phyloP scores from a whole-genome alignment of 2,888 invertebrate genomes.

The Orthosia cruda region DNA sequence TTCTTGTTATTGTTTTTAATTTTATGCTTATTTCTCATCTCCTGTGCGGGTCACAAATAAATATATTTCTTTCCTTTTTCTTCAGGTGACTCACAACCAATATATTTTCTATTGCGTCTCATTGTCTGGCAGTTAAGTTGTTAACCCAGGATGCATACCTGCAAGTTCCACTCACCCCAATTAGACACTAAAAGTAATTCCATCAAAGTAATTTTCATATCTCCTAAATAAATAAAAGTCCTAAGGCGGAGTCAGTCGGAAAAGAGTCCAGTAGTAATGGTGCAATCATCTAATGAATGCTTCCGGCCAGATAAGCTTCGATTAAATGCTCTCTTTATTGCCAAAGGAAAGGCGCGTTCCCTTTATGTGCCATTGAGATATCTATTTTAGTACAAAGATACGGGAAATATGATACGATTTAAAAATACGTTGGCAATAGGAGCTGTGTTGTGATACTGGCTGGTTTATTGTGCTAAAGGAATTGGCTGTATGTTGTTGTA shows the following conservation, averaged over 20 bases:
- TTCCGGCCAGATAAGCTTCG: slow-evolving; percentile 91
- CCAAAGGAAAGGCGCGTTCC: slow-evolving; percentile 89
- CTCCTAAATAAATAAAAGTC: slow-evolving; percentile 73
- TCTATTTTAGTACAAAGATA: slow-evolving; percentile 81
- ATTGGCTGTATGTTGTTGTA: slow-evolving; percentile 21
- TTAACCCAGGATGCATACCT: too few species aligned
- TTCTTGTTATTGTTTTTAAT: too few species aligned
- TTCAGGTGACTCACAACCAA: too few species aligned
- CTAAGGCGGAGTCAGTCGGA: slow-evolving; percentile 78
- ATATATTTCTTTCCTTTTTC: too few species aligned
- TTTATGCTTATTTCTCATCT: too few species aligned
- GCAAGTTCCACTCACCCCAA: too few species aligned
- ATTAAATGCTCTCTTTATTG: slow-evolving; percentile 92
- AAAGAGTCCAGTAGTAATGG: slow-evolving; percentile 89
- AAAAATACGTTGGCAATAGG: slow-evolving; percentile 48
- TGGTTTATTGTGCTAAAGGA: slow-evolving; percentile 35
- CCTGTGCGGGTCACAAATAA: too few species aligned
- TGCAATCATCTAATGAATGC: slow-evolving; percentile 92
- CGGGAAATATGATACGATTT: slow-evolving; percentile 72
- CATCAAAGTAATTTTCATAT: slow-evolving; percentile 65
- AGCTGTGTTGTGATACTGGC: slow-evolving; percentile 26
- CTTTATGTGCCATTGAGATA: slow-evolving; percentile 90
- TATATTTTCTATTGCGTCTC: too few species aligned
- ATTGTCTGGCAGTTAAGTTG: too few species aligned
- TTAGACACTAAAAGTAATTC: neutral